Evolutionary conservation across 2,797 vertebrate species (phyloP), one percentile per base, ranked within the genome.

Genomic region (Melanotaenia trifasciata): DNA sequence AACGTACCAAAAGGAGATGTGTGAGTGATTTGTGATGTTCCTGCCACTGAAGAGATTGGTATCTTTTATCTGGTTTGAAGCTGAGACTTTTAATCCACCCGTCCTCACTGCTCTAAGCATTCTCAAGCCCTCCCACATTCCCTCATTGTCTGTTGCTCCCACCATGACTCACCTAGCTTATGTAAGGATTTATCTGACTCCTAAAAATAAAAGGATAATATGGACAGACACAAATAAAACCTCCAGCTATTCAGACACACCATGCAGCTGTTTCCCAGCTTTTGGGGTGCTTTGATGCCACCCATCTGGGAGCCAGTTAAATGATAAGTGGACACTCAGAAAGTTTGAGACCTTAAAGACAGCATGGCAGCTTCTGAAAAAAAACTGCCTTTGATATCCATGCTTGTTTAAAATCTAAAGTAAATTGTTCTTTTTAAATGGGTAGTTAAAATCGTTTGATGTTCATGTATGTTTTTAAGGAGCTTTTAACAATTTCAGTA

Each of bases 151-250:
- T 74, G 50, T 28, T 51, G 71, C 69, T 83, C 84, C 81, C 67
- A 76, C 63, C 74, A 74, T 90, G 85, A 91, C 87, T 90, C 91
- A 86, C 84, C 85, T 89, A 81, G 84, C 89, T 92, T 93, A 92
- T 76, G 78, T 76, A 80, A 85, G 90, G 88, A 80, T 90, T 92
- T 87, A 89, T 92, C 74, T 72, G 68, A 77, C 67, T 78, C 84
- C 92, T 90, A 93, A 93, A 94, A 94, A 93, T 90, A 87, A 89
- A 80, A 57, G 56, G 88, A 86, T 90, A 87, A 94, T 90, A 81
- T 89, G 78, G 85, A 88, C 68, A 6, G 79, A 78, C 79, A 47
- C 81, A 85, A 90, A 91, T 89, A 85, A 83, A 85, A 87, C 51
- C 78, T 80, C 33, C 28, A 68, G 71, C 87, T 83, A 76, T 86